Base-by-base conservation (phyloP, 2,888 invertebrate genomes). In the Drosophila limbata region DNA sequence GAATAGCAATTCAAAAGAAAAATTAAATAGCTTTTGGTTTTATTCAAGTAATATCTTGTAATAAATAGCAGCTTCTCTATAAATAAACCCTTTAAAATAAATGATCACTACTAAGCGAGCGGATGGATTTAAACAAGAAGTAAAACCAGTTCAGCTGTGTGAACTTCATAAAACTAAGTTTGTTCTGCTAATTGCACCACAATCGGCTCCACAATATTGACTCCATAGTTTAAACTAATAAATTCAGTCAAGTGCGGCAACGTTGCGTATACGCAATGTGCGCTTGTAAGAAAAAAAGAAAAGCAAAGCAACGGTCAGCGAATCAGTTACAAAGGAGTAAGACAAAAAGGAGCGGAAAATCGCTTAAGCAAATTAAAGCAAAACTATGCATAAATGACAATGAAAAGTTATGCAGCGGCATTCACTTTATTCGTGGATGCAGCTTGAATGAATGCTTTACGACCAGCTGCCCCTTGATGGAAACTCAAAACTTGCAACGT, bases 331-430 rank as follows among this genome's bases (percentile, higher is more conserved):
- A n/a, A 6, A 50, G 37, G 15, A 25, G 19, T 10, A 4, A 28
- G 21, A n/a, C 31, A 37, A 13, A 2, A 31, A 15, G 25, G 37
- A 19, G 17, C 13, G 25, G 56, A 59, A 69, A 70, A 73, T 68
- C 71, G 81, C 67, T 86, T 69, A 72, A 69, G 81, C 71, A 75
- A 84, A 77, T 84, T 81, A 77, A 74, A 77, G 81, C 62, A 66
- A 69, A 73, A 77, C 77, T 77, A 71, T 79, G 84, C 83, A 81
- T 77, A 81, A 79, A 74, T 81, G 86, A 67, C 74, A 79, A 71
- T 65, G 71, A 60, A 72, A 78, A 84, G 70, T 79, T 79, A 66
- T 57, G 64, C 69, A 66, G 59, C 52, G 51, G 66, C 60, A 59
- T 77, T 73, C 61, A 52, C 71, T 74, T 65, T 45, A 66, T 40